A percentile compares a stretch with the other conserved stretches of the same genome.
phyloP scores from a whole-genome alignment of 1,140 invertebrate species.

The Mycetomoellerius zeteki region DNA sequence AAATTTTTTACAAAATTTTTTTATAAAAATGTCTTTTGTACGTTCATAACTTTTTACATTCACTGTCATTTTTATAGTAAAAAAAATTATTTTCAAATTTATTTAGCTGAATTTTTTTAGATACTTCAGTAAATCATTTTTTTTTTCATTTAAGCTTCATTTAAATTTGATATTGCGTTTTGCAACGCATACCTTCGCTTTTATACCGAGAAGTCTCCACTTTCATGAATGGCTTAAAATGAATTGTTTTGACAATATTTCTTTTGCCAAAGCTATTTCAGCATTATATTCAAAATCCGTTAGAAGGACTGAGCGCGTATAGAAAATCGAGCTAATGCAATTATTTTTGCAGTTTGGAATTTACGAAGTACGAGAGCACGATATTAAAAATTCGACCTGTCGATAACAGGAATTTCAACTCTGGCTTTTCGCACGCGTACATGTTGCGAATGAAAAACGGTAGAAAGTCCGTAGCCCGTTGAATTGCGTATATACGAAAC shows the following conservation, averaged over 20 bases:
- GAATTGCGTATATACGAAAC: slow-evolving; percentile 44
- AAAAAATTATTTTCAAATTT: too few species aligned
- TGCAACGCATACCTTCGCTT: neutral
- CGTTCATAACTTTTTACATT: too few species aligned
- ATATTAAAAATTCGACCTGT: slow-evolving; percentile 63
- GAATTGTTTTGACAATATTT: slow-evolving; percentile 23
- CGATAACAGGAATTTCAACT: slow-evolving; percentile 58
- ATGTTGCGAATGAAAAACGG: slow-evolving; percentile 56
- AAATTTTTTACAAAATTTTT: too few species aligned
- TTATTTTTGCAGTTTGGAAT: slow-evolving; percentile 53
- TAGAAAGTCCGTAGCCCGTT: slow-evolving; percentile 40
- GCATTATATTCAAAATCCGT: neutral
- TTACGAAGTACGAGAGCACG: slow-evolving; percentile 48
- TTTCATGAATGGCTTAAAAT: neutral
- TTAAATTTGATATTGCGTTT: slow-evolving; percentile 10
- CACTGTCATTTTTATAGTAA: too few species aligned
- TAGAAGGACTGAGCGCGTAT: slow-evolving; percentile 4
- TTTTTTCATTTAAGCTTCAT: neutral
- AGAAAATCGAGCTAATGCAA: slow-evolving; percentile 52
- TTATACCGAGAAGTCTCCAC: neutral
- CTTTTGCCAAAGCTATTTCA: neutral
- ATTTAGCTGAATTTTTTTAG: too few species aligned
- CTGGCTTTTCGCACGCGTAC: slow-evolving; percentile 47
- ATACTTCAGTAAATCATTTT: too few species aligned
- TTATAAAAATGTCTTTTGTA: too few species aligned